A percentile compares a stretch with the other conserved stretches of the same genome.
These are phyloP conservation scores for Myiotriccus ornatus DNA, from an alignment of 2,797 vertebrate genomes.

Conservation along the genomic window DNA sequence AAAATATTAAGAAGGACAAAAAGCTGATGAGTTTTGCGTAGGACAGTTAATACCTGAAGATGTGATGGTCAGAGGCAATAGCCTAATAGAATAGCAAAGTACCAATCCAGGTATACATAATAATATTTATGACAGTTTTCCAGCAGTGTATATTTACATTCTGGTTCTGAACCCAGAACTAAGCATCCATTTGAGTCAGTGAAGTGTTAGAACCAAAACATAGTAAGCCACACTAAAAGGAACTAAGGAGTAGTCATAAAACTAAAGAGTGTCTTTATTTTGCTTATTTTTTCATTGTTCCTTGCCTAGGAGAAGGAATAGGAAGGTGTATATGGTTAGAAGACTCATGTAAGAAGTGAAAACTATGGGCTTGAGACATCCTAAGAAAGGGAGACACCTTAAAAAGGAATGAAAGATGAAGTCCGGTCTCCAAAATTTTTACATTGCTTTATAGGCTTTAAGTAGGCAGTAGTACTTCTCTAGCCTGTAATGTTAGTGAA, in stretches of 20 bases:
- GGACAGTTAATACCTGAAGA: neutral
- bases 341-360: neutral
- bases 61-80: neutral
- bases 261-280: neutral
- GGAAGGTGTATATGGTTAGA: neutral
- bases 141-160: neutral
- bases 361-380: neutral
- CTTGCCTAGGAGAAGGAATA: neutral
- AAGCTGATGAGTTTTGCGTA: neutral
- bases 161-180: neutral
- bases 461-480: neutral
- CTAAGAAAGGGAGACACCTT: neutral
- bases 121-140: neutral
- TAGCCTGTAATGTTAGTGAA: neutral
- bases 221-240: neutral
- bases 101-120: neutral
- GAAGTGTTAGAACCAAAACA: neutral
- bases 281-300: neutral
- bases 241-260: neutral
- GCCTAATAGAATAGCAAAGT: neutral
- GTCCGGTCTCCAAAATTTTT: neutral
- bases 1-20: neutral
- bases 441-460: neutral
- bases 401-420: neutral
- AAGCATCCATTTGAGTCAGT: neutral